phyloP scores from a whole-genome alignment of 2,888 invertebrate species.

The Heliconius hortense region DNA sequence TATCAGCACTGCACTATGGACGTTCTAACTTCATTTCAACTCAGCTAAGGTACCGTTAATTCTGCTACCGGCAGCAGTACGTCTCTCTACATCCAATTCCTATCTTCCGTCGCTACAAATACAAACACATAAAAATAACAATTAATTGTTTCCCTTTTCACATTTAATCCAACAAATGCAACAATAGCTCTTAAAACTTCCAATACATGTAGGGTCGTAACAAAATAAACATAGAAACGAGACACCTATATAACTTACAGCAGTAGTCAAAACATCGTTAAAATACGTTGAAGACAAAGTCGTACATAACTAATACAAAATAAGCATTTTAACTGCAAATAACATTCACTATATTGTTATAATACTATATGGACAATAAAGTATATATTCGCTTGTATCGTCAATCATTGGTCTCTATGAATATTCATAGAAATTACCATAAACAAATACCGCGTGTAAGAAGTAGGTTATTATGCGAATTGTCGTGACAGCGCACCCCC shows the following conservation, averaged over 20 bases:
- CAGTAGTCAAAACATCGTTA: constrained; percentile 10
- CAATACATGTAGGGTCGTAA: constrained; percentile 7
- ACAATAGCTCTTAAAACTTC: constrained; percentile 6
- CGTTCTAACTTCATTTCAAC: too few relatives aligned
- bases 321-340: constrained; percentile 3
- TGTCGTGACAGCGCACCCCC: constrained; percentile 32
- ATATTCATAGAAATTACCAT: constrained; percentile 53
- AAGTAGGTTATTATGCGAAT: constrained; percentile 43
- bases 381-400: constrained; percentile 27
- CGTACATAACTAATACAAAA: constrained; percentile 13
- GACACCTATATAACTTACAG: constrained; percentile 9
- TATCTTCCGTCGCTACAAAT: not conserved
- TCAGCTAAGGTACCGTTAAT: not conserved
- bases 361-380: constrained; percentile 22
- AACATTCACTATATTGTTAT: constrained; percentile 2
- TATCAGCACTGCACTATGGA: too few relatives aligned
- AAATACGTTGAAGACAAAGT: constrained; percentile 2
- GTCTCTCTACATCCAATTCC: not conserved
- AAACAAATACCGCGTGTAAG: constrained; percentile 48
- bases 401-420: constrained; percentile 40
- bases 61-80: not conserved
- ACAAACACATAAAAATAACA: not conserved
- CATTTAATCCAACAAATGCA: constrained; percentile 14
- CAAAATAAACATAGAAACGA: constrained; percentile 3
- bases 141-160: not conserved